These are phyloP conservation scores for Lepus oiostolus DNA, from an alignment of 2,797 vertebrate species.

Conservation along the genomic window DNA sequence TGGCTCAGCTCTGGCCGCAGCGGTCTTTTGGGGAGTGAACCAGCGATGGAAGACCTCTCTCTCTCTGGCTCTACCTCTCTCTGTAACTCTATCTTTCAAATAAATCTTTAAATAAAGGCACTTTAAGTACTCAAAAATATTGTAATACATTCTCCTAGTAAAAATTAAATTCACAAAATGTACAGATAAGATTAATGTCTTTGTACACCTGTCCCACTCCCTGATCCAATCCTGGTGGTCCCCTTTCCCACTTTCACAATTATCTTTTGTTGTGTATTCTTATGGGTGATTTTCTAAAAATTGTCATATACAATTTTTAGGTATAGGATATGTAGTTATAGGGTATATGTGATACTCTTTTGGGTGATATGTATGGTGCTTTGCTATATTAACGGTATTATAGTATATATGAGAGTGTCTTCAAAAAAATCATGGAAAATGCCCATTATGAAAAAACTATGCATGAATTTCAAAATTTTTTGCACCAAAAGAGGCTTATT, in stretches of 20 bases:
- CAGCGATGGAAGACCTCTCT: too few species aligned
- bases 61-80: too few species aligned
- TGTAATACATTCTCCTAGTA: not conserved
- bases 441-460: too few species aligned
- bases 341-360: not conserved
- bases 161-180: slow-evolving; percentile 13
- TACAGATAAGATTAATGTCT: not conserved
- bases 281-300: not conserved
- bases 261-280: not conserved
- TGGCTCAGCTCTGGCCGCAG: too few species aligned
- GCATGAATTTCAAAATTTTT: too few species aligned
- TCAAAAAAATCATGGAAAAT: too few species aligned
- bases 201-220: not conserved
- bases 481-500: too few species aligned
- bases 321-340: not conserved
- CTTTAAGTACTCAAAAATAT: not conserved
- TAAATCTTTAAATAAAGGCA: too few species aligned
- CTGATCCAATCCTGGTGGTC: too few species aligned
- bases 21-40: too few species aligned
- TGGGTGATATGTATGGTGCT: not conserved
- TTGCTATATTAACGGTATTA: not conserved
- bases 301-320: not conserved
- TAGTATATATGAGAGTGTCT: not conserved
- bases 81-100: too few species aligned
- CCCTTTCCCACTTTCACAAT: not conserved